Evolutionary conservation across 2,888 invertebrate species (phyloP).

Genomic region (Rhamnusium bicolor): DNA sequence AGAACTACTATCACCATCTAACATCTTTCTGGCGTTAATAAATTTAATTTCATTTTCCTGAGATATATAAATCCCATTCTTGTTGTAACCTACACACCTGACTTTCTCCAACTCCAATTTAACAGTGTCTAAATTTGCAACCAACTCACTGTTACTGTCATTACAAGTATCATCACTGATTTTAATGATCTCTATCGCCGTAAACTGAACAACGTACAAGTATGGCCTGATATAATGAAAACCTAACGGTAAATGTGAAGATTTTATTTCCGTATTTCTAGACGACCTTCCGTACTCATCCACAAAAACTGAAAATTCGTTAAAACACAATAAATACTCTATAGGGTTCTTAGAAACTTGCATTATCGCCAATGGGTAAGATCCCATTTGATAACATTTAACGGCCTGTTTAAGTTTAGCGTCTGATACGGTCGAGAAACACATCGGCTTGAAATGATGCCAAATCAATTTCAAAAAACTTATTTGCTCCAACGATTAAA

Average conservation of each 20-base stretch:
- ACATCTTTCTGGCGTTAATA: constrained; percentile 59
- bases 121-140: constrained; percentile 61
- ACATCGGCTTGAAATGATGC: constrained; percentile 81
- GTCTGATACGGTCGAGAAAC: constrained; percentile 82
- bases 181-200: constrained; percentile 73
- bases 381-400: constrained; percentile 75
- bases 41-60: too few relatives aligned
- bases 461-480: constrained; percentile 87
- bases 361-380: constrained; percentile 82
- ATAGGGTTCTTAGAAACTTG: constrained; percentile 75
- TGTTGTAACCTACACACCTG: constrained; percentile 70
- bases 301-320: constrained; percentile 91
- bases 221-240: constrained; percentile 86
- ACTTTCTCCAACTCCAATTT: constrained; percentile 56
- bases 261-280: constrained; percentile 84
- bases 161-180: constrained; percentile 61
- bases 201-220: constrained; percentile 83
- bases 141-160: constrained; percentile 47
- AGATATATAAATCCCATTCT: constrained; percentile 70
- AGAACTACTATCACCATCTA: constrained; percentile 55
- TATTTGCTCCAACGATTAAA: constrained; percentile 82
- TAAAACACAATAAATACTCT: constrained; percentile 89
- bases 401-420: constrained; percentile 78
- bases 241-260: constrained; percentile 84
- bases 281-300: constrained; percentile 86